Base-by-base conservation (phyloP, 2,797 vertebrate species). In the Hafferia zeledoni region DNA sequence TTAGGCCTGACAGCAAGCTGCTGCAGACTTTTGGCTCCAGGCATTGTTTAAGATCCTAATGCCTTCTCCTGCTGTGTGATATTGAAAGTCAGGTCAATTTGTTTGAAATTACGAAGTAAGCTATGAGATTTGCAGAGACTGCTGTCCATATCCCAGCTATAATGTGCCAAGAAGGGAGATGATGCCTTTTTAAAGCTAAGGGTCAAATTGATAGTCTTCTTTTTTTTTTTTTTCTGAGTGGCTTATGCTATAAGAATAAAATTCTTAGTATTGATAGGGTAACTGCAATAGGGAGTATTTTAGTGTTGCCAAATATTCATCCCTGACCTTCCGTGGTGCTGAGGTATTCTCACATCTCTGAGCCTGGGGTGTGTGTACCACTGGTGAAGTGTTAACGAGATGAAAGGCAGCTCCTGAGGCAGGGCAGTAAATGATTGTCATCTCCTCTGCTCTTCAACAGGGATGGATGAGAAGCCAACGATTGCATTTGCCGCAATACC, bases 401-500 rank as follows among this genome's bases (percentile, higher is more conserved):
- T 13, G 3, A 22, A 86, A 92, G 17, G 12, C 19, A 50, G 19
- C 28, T 84, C 46, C 11, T 19, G 9, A 65, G 55, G 24, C 60
- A n/a, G 30, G 52, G 8, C 19, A 49, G 50, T 23, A 39, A 35
- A 44, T 57, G 35, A 27, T 30, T 35, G 7, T 39, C 61, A 33
- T 86, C 57, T 91, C 4, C 63, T 91, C 31, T 61, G 3, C 41
- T 52, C 55, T 64, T 19, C 39, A 46, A 2, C 76, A 97, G 97
- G 97, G 67, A 75, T 98, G 83, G 98, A 98, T 10, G 98, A 98
- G 69, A 98, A 98, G 79, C 97, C 98, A 16, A 94, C 96, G 2
- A 97, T 95, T 1, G 97, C 98, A 0, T 98, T 99, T 92, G 98
- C 95, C 87, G 97, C 97, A 4, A 99, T 98, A 95, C 98, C 98